phyloP scores from a whole-genome alignment of 1,140 invertebrate species.

The Pseudomyrmex pallidus region DNA sequence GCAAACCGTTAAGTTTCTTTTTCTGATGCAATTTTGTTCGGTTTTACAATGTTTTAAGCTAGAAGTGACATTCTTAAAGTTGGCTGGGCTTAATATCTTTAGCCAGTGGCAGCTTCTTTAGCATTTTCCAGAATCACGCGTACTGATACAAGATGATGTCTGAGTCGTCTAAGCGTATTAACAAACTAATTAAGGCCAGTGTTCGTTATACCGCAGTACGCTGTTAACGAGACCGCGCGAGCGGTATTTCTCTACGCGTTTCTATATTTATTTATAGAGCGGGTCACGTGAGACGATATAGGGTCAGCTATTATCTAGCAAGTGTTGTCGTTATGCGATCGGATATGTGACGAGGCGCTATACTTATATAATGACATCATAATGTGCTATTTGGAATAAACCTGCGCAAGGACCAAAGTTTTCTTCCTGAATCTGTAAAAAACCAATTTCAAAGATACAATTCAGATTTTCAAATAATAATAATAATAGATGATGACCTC shows the following conservation, averaged over 20 bases:
- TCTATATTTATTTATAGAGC: conserved; percentile 61
- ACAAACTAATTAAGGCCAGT: conserved; percentile 54
- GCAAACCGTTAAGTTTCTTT: neutral
- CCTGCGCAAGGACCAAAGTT: neutral
- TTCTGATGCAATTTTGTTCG: neutral
- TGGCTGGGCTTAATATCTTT: neutral
- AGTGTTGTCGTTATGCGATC: conserved; percentile 22
- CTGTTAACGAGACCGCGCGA: conserved; percentile 37
- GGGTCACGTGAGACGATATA: conserved; percentile 16
- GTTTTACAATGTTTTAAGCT: neutral
- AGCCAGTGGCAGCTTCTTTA: neutral
- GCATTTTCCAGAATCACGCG: neutral
- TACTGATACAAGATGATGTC: neutral
- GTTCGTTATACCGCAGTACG: conserved; percentile 29
- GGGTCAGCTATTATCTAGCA: conserved; percentile 25
- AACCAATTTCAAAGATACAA: neutral
- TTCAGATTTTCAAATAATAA: no score
- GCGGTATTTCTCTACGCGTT: conserved; percentile 21
- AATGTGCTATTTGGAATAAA: neutral
- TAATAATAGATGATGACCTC: no score
- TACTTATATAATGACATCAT: conserved; percentile 20
- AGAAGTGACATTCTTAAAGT: neutral
- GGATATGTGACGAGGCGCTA: conserved; percentile 4
- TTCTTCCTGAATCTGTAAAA: neutral
- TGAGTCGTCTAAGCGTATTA: conserved; percentile 38